phyloP scores from a whole-genome alignment of 2,113 vertebrate genomes.

The human (Homo sapiens) region GRCh38 chr17:52226001-52226500 shows the following conservation, averaged over 20 bases:
- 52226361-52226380: too few species aligned
- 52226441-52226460: neutral
- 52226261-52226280: neutral
- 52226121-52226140: neutral
- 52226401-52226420: too few species aligned
- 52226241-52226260: neutral
- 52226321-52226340: too few species aligned
- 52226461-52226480: neutral
- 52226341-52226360: too few species aligned
- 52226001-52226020: neutral
- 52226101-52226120: neutral
- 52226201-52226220: neutral
- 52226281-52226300: neutral
- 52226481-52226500: neutral
- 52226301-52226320: neutral
- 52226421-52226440: too few species aligned
- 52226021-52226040: constrained; percentile 37
- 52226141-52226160: neutral
- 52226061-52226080: neutral
- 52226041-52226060: neutral
- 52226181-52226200: neutral
- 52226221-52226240: neutral
- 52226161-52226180: neutral
- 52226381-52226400: too few species aligned
- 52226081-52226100: neutral